Conservation (phyloP, 1,140 invertebrate species). For the Drosophila rufa region DNA sequence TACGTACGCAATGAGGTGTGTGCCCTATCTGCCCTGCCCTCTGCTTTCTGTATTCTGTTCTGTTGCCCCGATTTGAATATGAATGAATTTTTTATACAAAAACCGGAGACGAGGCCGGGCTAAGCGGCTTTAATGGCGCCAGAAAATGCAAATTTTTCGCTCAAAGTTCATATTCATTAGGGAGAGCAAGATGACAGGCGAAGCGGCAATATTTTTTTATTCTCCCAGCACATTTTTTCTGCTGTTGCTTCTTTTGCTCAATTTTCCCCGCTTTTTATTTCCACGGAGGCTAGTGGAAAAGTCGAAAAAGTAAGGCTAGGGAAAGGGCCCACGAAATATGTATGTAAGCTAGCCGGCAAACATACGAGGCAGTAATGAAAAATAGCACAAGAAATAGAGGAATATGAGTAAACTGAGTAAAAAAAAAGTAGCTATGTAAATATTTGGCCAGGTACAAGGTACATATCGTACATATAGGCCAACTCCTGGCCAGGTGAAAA, state of each 20-base stretch:
- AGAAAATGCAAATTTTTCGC: slow-evolving; percentile 57
- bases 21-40: slow-evolving; percentile 20
- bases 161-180: slow-evolving; percentile 59
- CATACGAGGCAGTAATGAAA: slow-evolving; percentile 58
- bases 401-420: slow-evolving; percentile 41
- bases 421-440: slow-evolving; percentile 55
- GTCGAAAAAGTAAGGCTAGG: slow-evolving; percentile 21
- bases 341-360: slow-evolving; percentile 62
- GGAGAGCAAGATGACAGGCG: slow-evolving; percentile 51
- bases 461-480: slow-evolving; percentile 38
- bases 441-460: slow-evolving; percentile 58
- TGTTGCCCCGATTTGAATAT: slow-evolving; percentile 59
- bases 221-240: slow-evolving; percentile 8
- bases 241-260: slow-evolving; percentile 24
- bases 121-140: slow-evolving; percentile 59
- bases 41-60: background rate
- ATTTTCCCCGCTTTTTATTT: slow-evolving; percentile 34
- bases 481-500: slow-evolving; percentile 48
- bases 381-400: slow-evolving; percentile 50
- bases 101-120: slow-evolving; percentile 33
- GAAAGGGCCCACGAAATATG: slow-evolving; percentile 42
- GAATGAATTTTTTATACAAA: slow-evolving; percentile 66
- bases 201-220: slow-evolving; percentile 52
- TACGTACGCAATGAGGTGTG: slow-evolving; percentile 95
- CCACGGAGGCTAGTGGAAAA: slow-evolving; percentile 35